Evolutionary conservation across 2,888 invertebrate species (phyloP).

Genomic region (Crioceris asparagi): DNA sequence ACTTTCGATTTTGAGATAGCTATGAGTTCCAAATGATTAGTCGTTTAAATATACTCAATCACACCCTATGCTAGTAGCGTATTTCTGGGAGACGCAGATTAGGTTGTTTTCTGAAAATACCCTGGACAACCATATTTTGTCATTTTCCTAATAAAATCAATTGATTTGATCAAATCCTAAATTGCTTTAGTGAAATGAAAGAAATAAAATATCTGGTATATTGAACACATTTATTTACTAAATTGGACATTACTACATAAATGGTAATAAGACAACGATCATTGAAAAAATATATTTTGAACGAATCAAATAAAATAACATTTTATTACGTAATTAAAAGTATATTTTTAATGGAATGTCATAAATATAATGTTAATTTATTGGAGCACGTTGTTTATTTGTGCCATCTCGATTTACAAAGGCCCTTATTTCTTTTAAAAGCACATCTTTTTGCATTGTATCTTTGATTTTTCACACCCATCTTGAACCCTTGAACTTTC

Average conservation of each 20-base stretch:
- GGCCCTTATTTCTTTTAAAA: neutral
- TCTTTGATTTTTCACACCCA: conserved; percentile 6
- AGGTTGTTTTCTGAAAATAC: too few relatives aligned
- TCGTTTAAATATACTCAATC: too few relatives aligned
- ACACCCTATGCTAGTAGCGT: too few relatives aligned
- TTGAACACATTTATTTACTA: neutral
- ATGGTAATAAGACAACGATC: neutral
- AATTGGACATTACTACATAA: neutral
- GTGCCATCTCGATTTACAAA: conserved; percentile 1
- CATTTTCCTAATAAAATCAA: too few relatives aligned
- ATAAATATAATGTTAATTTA: neutral
- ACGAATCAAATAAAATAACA: conserved; percentile 1
- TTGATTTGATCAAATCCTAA: too few relatives aligned
- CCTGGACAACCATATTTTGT: too few relatives aligned
- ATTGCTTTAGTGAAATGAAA: too few relatives aligned
- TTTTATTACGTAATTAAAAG: neutral
- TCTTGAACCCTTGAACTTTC: too few relatives aligned
- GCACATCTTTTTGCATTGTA: conserved; percentile 4
- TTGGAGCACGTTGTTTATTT: neutral
- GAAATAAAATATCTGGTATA: neutral
- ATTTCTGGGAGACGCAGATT: too few relatives aligned
- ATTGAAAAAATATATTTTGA: neutral
- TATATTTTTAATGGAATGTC: conserved; percentile 1
- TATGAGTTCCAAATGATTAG: too few relatives aligned
- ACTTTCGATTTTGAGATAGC: too few relatives aligned